Evolutionary conservation across 2,797 vertebrate species (phyloP).

Genomic region (Mormyrus proboscirostris): DNA sequence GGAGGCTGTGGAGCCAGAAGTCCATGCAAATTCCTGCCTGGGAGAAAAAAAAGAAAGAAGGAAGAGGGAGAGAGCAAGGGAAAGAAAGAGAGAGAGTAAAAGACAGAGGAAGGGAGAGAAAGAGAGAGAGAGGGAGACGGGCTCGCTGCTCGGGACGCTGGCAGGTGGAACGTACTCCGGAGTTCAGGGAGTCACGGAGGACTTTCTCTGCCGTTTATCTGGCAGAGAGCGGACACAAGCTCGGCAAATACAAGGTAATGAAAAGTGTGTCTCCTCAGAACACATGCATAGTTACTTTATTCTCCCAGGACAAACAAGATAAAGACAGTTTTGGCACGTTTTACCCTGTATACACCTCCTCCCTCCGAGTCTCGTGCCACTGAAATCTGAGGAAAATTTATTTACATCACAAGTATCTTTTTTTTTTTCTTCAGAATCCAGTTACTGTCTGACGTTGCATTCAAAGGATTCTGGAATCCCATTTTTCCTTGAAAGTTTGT

Average conservation of each 20-base stretch:
- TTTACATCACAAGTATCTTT: not conserved
- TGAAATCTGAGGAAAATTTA: conserved; percentile 3
- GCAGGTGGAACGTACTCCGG: not conserved
- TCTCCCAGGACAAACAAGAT: not conserved
- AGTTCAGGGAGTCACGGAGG: not conserved
- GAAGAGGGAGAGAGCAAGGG: not conserved
- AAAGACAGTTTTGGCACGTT: conserved; percentile 1
- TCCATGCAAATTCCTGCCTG: not conserved
- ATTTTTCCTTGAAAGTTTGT: not conserved
- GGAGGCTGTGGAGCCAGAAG: not conserved
- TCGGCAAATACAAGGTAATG: not conserved
- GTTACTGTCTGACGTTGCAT: not conserved
- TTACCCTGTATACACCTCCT: not conserved
- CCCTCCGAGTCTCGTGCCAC: not conserved
- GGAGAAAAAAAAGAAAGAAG: not conserved
- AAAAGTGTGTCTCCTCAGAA: not conserved
- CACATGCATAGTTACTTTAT: not conserved
- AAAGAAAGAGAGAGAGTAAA: not conserved
- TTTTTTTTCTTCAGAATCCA: not conserved
- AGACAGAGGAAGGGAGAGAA: not conserved
- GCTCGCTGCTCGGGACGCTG: not conserved
- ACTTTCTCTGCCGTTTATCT: not conserved
- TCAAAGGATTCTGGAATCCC: not conserved
- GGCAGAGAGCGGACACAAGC: not conserved
- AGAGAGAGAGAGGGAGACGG: not conserved